A percentile compares a stretch with the other conserved stretches of the same genome.
Evolutionary conservation across 2,797 vertebrate species (phyloP).

Genomic region (Telmatherina bonti): DNA sequence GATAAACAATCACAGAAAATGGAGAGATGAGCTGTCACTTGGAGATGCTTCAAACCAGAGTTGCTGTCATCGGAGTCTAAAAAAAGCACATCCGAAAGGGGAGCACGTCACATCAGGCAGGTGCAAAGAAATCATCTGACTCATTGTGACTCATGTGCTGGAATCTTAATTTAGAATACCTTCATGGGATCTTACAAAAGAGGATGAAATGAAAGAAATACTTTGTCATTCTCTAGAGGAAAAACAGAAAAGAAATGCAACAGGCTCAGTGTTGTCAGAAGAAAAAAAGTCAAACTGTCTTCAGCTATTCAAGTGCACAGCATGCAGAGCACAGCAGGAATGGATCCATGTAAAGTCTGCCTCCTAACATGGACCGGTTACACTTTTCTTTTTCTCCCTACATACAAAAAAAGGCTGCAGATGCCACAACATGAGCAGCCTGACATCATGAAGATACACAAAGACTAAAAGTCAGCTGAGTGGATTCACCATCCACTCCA

Average conservation of each 20-base stretch:
- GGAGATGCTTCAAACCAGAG: constrained; percentile 24
- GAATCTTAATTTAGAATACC: neutral
- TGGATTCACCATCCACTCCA: too few species aligned
- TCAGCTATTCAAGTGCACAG: too few species aligned
- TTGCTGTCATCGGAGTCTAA: constrained; percentile 10
- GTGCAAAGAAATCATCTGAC: constrained; percentile 22
- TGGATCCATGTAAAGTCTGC: neutral
- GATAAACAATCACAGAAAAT: constrained; percentile 24
- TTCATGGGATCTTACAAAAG: neutral
- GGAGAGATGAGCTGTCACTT: constrained; percentile 16
- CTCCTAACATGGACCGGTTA: neutral
- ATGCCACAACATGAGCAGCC: neutral
- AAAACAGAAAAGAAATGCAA: neutral
- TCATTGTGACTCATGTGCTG: constrained; percentile 1
- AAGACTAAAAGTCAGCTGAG: neutral
- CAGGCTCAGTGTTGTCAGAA: neutral
- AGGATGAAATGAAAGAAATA: too few species aligned
- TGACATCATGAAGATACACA: neutral
- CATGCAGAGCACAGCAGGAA: neutral
- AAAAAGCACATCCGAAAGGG: constrained; percentile 9
- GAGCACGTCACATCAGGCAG: constrained; percentile 24
- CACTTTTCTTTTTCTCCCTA: neutral
- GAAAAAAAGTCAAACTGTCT: neutral
- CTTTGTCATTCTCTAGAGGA: too few species aligned
- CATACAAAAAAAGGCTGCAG: neutral